phyloP scores from a whole-genome alignment of 92 coral and sea anemone species.

The Siderastrea radians region DNA sequence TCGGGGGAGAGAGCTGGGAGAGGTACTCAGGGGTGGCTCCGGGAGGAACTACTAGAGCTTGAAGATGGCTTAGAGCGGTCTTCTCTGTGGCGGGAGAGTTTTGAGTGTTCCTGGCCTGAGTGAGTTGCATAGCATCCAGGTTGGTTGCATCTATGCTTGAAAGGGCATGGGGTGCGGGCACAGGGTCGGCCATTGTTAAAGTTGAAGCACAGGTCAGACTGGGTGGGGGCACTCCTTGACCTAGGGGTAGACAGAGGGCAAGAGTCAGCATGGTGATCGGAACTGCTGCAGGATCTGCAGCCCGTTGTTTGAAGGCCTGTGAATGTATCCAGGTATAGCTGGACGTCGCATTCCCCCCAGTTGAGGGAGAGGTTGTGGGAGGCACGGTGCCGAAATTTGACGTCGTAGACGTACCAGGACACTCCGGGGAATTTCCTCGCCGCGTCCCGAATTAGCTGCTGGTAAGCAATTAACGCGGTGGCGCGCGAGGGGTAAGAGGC shows the following conservation, averaged over 20 bases:
- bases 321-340: constrained; percentile 16
- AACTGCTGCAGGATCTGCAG: not conserved
- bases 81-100: constrained; percentile 6
- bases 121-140: constrained; percentile 9
- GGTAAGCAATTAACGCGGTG: not conserved
- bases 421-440: constrained; percentile 6
- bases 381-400: constrained; percentile 1
- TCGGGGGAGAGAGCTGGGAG: not conserved
- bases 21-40: not conserved
- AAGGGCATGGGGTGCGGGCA: constrained; percentile 14
- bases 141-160: constrained; percentile 15
- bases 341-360: constrained; percentile 30
- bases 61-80: not conserved
- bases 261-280: constrained; percentile 6
- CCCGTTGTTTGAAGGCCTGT: constrained; percentile 14
- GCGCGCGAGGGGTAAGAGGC: not conserved
- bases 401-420: constrained; percentile 15
- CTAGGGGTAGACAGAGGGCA: not conserved
- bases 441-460: not conserved
- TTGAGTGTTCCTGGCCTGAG: not conserved
- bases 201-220: constrained; percentile 10
- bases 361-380: constrained; percentile 8
- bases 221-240: not conserved
- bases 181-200: not conserved
- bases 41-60: constrained; percentile 1